Evolutionary conservation across 2,797 vertebrate species (phyloP).

Genomic region (Holocentrus rufus): DNA sequence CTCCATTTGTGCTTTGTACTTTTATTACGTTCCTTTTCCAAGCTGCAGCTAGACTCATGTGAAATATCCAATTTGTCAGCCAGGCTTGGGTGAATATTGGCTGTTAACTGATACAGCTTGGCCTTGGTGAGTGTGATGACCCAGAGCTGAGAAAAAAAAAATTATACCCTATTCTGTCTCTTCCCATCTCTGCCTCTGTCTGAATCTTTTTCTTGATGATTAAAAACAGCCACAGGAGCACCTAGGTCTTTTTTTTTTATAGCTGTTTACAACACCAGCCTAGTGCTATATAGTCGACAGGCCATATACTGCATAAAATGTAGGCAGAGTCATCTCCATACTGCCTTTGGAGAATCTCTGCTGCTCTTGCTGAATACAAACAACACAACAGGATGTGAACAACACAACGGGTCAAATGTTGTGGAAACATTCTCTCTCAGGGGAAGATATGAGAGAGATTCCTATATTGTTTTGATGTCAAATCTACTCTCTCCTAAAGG

Average conservation of each 20-base stretch:
- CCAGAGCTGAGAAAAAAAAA: constrained; percentile 42
- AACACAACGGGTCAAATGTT: constrained; percentile 35
- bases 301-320: constrained; percentile 24
- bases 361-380: constrained; percentile 29
- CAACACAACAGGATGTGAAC: not conserved
- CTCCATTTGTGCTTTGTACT: constrained; percentile 42
- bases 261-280: constrained; percentile 11
- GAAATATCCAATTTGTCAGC: constrained; percentile 41
- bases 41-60: constrained; percentile 8
- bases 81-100: constrained; percentile 22
- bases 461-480: not conserved
- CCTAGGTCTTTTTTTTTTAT: constrained; percentile 34
- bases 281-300: not conserved
- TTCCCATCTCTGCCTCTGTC: constrained; percentile 1
- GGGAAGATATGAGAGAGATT: constrained; percentile 28
- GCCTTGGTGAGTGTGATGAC: constrained; percentile 28
- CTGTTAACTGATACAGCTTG: constrained; percentile 47
- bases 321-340: constrained; percentile 15
- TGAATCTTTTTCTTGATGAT: constrained; percentile 32
- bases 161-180: constrained; percentile 18
- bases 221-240: constrained; percentile 30
- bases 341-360: constrained; percentile 14
- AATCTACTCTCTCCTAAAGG: constrained; percentile 13
- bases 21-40: constrained; percentile 39
- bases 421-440: constrained; percentile 63